These are phyloP conservation scores for Actinia tenebrosa DNA, from an alignment of 64 coral and sea anemone genomes.

Conservation along the genomic window DNA sequence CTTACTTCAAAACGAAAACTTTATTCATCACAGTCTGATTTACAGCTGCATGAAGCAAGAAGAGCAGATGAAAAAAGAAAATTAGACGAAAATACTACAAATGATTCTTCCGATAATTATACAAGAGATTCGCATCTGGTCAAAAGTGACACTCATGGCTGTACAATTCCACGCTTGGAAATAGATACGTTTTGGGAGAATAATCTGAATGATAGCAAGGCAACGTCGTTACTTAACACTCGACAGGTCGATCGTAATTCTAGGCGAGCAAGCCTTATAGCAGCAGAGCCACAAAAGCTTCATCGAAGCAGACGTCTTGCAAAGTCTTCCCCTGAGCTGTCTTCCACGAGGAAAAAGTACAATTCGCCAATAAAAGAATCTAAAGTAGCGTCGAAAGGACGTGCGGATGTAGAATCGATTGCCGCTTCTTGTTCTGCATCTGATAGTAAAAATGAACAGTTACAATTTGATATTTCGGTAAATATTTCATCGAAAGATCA, in stretches of 20 bases:
- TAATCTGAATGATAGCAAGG: background rate
- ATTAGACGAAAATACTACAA: background rate
- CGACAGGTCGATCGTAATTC: background rate
- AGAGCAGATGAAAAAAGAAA: background rate
- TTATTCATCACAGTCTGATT: background rate
- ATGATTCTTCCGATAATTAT: background rate
- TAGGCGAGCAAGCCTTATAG: background rate
- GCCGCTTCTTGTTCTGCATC: background rate
- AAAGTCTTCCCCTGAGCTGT: constrained; percentile 50
- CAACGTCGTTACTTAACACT: background rate
- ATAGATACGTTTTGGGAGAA: background rate
- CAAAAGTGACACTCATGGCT: background rate
- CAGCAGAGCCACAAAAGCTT: constrained; percentile 14
- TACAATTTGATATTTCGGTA: background rate
- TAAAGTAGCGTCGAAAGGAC: background rate
- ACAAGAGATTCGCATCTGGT: background rate
- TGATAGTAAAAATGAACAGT: background rate
- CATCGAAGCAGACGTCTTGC: constrained; percentile 23
- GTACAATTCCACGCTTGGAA: background rate
- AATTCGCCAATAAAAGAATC: constrained; percentile 1
- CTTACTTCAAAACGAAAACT: background rate
- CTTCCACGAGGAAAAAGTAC: constrained; percentile 7
- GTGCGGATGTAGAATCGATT: background rate
- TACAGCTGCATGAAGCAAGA: background rate
- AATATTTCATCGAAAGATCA: background rate